Evolutionary conservation across 2,113 vertebrate species (phyloP), one percentile per base, ranked within the genome.

Genomic region (Melospiza melodia): DNA sequence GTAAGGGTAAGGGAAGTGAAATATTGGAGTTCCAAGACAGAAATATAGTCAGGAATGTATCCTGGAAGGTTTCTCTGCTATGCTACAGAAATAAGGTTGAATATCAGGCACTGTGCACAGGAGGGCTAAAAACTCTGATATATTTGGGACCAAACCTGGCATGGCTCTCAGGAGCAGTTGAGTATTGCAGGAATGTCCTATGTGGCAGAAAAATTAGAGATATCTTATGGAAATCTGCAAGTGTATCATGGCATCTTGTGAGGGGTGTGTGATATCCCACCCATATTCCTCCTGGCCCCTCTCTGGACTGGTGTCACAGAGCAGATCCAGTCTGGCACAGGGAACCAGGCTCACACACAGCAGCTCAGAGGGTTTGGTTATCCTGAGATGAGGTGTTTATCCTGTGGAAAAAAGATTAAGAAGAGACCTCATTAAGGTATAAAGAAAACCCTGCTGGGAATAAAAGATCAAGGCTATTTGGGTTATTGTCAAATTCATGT

Each of bases 401-500:
- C 74, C 65, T 85, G 72, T 16, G 33, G 61, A 57, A 75, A 81
- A 90, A 82, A 94, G 73, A 96, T 90, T 67, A 86, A 43, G 87
- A 80, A 59, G 79, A 94, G 84, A 93, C 85, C 92, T 97, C 90
- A 84, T 95, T 96, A 93, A 95, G 80, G 85, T 84, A 65, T 81
- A 91, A 91, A 88, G 81, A 88, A 97, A 90, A 65, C 78, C 84
- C 89, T 88, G 81, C 91, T 91, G 92, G 82, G 93, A 96, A 90
- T 88, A 89, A 88, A 94, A 90, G 87, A 94, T 95, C 85, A 90
- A 95, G 93, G 90, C 88, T 94, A 1, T 96, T 95, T 95, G 92
- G 87, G 87, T 93, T 95, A 92, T 89, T 94, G 81, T 95, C 94
- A 88, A 92, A 81, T 73, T 46, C 71, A 46, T 31, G 59, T 92